Evolutionary conservation across 2,888 invertebrate species (phyloP), one percentile per base, ranked within the genome.

Genomic region (Polymixis lichenea): DNA sequence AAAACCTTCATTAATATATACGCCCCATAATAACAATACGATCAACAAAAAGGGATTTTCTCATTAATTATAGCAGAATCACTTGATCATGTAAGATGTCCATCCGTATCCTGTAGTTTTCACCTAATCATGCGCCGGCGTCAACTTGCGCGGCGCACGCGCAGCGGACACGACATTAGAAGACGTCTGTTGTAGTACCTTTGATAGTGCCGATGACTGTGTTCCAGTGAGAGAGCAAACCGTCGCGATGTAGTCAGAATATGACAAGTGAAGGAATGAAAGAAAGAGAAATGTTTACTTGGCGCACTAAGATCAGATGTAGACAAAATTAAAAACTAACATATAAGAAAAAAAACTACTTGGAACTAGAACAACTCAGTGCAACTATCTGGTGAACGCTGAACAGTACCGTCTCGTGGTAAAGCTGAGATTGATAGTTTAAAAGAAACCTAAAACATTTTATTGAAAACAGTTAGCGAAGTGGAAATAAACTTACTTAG

Each of bases 121-220:
- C 83, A 82, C 78, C 38, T 61, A 60, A 72, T 70, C 43, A 49
- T n/a, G 70, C 81, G 53, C 51, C 53, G 17, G 49, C 25, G 22
- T 22, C 53, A 15, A 15, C 43, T 25, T 49, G 15, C 13, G 9
- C 11, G 61, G 60, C 55, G 53, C 38, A 43, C n/a, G 65, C 53
- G 38, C 80, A 28, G 17, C 65, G 43, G 60, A 65, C 28, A 32
- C 62, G 49, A 22, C 51, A n/a, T 25, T 38, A 25, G 56, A 25
- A 65, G 49, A 62, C 15, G 32, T 32, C 64, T 66, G 65, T 64
- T 64, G 25, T 56, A 2, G 2, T 28, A 76, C 58, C 70, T 85
- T 83, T 81, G 85, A 83, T 81, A 64, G 67, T 61, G 17, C 82
- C 82, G 82, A 76, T 38, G 51, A 22, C 38, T 61, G 25, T 22